Base-by-base conservation (phyloP, 2,888 invertebrate species). In the Drosophila nigritarsus region DNA sequence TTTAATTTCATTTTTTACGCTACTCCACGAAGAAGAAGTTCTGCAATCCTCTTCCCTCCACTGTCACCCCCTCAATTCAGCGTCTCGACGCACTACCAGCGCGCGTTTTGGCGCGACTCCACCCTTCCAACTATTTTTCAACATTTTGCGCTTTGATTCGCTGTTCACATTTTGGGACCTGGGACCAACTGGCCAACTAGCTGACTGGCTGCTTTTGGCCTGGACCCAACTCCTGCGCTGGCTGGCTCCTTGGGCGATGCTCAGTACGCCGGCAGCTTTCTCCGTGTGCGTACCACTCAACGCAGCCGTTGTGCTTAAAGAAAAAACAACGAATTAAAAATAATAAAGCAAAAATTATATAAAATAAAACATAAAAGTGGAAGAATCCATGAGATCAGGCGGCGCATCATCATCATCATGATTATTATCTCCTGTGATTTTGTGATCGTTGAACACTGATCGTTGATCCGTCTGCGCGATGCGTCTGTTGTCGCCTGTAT, bases 191-290 rank as follows among this genome's bases (percentile, higher is more conserved):
- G 65, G 54, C 66, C 38, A 38, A 65, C 51, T 54, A 51, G 69
- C 61, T 64, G 55, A 50, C 71, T 61, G 64, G 51, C 63, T 53
- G 62, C 49, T 72, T 75, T 63, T 56, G 56, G 72, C 71, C 72
- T 75, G 73, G 76, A 62, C 63, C 30, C 36, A 48, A 76, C 87
- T 82, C 80, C 86, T 80, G 75, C 61, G 70, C 72, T 78, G 66
- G 71, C 69, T 73, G 76, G 70, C 80, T 77, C 83, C 83, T 84
- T 78, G 76, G 68, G 58, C 73, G 72, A 73, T 65, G 77, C 83
- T 88, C 91, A 91, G 91, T 91, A 87, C 84, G 84, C 90, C 83
- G 85, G 80, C 90, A 86, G 83, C 91, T 91, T 90, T 90, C 87
- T 89, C 83, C 84, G 89, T 76, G 85, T 83, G 90, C 89, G 91